Evolutionary conservation across 2,888 invertebrate genomes (phyloP), one percentile per base, ranked within the genome.

Genomic region (Dicyrtomina minuta): DNA sequence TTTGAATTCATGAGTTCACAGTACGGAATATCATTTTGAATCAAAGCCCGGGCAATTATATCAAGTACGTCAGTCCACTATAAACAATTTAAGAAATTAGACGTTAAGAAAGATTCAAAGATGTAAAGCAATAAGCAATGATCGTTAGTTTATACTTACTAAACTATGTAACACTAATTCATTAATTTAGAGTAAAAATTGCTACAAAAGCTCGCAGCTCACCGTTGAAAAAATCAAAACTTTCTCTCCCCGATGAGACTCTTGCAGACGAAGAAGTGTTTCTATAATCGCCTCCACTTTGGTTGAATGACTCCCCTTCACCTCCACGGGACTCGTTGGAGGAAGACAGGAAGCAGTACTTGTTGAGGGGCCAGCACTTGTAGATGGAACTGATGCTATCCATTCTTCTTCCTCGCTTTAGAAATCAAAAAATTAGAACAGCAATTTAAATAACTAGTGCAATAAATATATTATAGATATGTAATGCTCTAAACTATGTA

Each of bases 181-280:
- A n/a, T n/a, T n/a, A n/a, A n/a, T 5, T 49, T 20, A 55, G 4
- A 22, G 26, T 13, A 55, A 55, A 55, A 55, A 15, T 20, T 8
- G 4, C 43, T 43, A 43, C 43, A 43, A 43, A 12, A 12, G 13
- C 43, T 10, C 10, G 13, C 43, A 43, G 8, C 33, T 33, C 79
- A 85, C 85, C 22, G 86, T 84, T 0, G 90, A 90, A 81, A 91
- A 91, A 26, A 91, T 84, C n/a, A 91, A 81, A 41, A 88, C 83
- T 83, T 91, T 91, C 2, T 88, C 87, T 12, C 81, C 79, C 1
- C 84, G 82, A 74, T 89, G 86, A 10, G 83, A 80, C 2, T 79
- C 76, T 71, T 82, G 83, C 26, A 91, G 84, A 56, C 84, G 80
- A 0, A 88, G 72, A 39, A 90, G 80, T 72, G 86, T 82, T 71